Evolutionary conservation across 2,113 vertebrate genomes (phyloP).

Genomic region (Platycercus adscitus): DNA sequence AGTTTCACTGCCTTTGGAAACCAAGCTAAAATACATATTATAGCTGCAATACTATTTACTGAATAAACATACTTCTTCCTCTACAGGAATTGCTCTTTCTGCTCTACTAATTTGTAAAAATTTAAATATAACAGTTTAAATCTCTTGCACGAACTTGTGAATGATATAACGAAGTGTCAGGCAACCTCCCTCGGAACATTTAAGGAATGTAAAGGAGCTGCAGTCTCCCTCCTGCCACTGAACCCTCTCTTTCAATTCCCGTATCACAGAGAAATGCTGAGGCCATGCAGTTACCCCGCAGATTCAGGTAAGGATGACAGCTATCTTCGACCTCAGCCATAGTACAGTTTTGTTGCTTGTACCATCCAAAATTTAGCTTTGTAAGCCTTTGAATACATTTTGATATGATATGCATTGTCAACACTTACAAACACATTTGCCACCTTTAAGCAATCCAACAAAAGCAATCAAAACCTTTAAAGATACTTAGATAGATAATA

Average conservation of each 20-base stretch:
- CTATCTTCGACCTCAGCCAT: neutral
- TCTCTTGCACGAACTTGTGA: neutral
- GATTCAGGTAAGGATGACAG: neutral
- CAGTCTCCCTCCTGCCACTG: neutral
- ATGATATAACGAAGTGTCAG: neutral
- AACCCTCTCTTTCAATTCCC: neutral
- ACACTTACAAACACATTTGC: neutral
- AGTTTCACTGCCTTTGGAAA: neutral
- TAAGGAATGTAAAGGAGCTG: neutral
- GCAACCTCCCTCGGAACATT: neutral
- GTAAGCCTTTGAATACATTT: neutral
- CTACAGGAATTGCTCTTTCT: neutral
- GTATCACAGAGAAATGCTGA: neutral
- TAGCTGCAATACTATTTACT: neutral
- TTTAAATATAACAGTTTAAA: neutral
- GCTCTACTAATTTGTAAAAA: neutral
- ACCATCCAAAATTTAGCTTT: neutral
- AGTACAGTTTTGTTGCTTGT: neutral
- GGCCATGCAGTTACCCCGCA: neutral
- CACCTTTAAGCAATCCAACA: neutral
- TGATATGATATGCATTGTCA: neutral
- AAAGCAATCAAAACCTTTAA: neutral
- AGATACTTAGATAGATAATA: neutral
- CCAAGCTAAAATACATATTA: neutral
- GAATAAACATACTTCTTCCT: neutral